Base-by-base conservation (phyloP, 2,797 vertebrate species). In the Limnodromus scolopaceus region DNA sequence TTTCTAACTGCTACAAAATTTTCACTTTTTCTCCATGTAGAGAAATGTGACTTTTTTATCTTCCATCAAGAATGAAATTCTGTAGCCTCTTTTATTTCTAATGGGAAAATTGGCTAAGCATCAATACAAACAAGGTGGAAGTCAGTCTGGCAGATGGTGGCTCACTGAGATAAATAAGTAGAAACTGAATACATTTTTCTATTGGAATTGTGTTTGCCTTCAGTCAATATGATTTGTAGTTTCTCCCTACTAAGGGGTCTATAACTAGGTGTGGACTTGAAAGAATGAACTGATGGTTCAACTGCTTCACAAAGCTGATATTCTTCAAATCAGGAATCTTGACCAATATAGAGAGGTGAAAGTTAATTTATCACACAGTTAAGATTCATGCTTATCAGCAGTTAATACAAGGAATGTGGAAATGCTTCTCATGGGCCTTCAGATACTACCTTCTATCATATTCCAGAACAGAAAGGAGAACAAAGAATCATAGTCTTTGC, bases 341-440 rank as follows among this genome's bases (percentile, higher is more conserved):
- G 18, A 64, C 24, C 22, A 43, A 57, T 36, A 58, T 16, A 81
- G 18, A 46, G 9, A 51, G 12, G 14, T 58, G 27, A 81, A 58
- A 68, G 5, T 5, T 72, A 61, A 53, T 39, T 76, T 80, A 63
- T 19, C 13, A 53, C 18, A 64, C 1, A 54, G 45, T 72, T 54
- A 78, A 60, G 39, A 41, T 32, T 55, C 16, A 43, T 51, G 10
- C 11, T 84, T 1, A 13, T 74, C 18, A 53, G 7, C 0, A 0
- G 3, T 57, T 78, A 72, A 58, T 43, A 45, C 5, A 34, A 43
- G 14, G 14, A 63, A 23, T 32, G 13, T 46, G n/a, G 24, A 86
- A 92, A 88, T 25, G 9, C 2, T 71, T 24, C 20, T 71, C 27
- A 53, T 0, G 0, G 41, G 2, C 2, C 41, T 65, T 32, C 1